Evolutionary conservation across 2,888 invertebrate species (phyloP).

Genomic region (Calliscelio sp.): DNA sequence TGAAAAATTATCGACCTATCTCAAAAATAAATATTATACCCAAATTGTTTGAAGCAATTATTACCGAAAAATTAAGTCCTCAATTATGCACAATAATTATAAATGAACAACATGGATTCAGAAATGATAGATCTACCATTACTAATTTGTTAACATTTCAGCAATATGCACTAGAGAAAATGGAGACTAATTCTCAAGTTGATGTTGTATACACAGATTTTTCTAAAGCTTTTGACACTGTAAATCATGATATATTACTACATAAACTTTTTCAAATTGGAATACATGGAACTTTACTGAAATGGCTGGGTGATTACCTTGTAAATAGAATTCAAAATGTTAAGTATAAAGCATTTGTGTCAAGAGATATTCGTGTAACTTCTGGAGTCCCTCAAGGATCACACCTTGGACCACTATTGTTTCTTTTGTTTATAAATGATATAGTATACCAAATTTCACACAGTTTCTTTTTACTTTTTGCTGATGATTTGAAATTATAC

Average conservation of each 20-base stretch:
- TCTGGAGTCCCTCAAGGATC: constrained; percentile 27
- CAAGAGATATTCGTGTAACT: neutral
- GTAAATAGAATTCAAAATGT: constrained; percentile 7
- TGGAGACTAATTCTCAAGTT: constrained; percentile 9
- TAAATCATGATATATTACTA: constrained; percentile 9
- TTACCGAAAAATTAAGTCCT: neutral
- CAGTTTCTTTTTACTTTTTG: constrained; percentile 8
- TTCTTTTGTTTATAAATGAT: constrained; percentile 29
- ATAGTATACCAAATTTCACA: neutral
- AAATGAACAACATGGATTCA: constrained; percentile 14
- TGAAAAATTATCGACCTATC: neutral
- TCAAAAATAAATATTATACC: neutral
- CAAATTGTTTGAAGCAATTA: neutral
- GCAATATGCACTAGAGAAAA: constrained; percentile 1
- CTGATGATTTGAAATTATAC: constrained; percentile 20
- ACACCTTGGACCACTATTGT: neutral
- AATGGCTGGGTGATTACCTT: constrained; percentile 4
- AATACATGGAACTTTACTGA: constrained; percentile 13
- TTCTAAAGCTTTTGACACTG: constrained; percentile 8
- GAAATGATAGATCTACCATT: too few species aligned
- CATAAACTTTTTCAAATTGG: neutral
- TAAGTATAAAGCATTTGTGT: constrained; percentile 1
- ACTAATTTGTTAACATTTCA: constrained; percentile 4
- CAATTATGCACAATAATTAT: neutral
- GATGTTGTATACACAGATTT: constrained; percentile 11